Conservation (phyloP, 2,888 invertebrate genomes). For the Drepanosiphum platanoidis region DNA sequence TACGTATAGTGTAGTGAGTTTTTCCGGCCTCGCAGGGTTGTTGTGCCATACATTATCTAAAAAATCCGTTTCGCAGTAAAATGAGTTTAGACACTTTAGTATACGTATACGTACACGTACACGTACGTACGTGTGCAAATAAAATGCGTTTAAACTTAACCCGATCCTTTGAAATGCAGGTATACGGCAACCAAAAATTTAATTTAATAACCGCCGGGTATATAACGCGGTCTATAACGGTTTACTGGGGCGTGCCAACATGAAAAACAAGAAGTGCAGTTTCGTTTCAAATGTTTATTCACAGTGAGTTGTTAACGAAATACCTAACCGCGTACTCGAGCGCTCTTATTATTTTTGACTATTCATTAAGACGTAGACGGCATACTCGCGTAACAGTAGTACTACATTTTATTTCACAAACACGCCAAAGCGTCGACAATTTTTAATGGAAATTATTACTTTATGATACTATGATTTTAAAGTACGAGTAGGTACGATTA, state of each 20-base stretch:
- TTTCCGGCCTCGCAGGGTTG: not conserved
- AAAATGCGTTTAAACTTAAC: constrained; percentile 5
- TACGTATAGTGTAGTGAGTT: no score
- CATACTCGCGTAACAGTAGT: no score
- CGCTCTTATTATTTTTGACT: not conserved
- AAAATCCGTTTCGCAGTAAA: not conserved
- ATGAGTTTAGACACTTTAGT: not conserved
- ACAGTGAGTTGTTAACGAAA: not conserved
- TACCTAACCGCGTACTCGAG: not conserved
- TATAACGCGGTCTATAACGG: not conserved
- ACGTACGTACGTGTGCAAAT: not conserved
- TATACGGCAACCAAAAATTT: not conserved
- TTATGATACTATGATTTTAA: not conserved
- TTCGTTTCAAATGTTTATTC: not conserved
- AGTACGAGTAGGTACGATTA: not conserved
- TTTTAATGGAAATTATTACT: not conserved
- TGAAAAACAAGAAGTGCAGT: constrained; percentile 4
- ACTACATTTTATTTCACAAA: not conserved
- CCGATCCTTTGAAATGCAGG: not conserved
- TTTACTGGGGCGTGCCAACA: constrained; percentile 8
- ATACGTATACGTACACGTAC: no score
- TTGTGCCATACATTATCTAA: not conserved
- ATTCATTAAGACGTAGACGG: not conserved
- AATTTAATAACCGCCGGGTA: not conserved
- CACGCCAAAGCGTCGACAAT: not conserved